Evolutionary conservation across 1,140 invertebrate genomes (phyloP).

Genomic region (Panonychus citri): DNA sequence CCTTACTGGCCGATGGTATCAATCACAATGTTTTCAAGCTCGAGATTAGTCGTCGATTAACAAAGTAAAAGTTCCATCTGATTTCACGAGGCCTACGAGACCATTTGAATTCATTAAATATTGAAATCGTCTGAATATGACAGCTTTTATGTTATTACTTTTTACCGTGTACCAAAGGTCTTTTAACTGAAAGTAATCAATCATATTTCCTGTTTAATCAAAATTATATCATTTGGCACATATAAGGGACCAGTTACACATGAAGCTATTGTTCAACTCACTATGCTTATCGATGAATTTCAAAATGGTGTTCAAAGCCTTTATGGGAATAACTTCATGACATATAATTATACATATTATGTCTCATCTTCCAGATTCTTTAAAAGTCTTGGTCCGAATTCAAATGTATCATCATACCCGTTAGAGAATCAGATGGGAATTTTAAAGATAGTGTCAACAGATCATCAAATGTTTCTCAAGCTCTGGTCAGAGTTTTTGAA

Average conservation of each 20-base stretch:
- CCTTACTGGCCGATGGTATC: background rate
- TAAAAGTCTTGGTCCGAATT: background rate
- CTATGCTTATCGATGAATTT: background rate
- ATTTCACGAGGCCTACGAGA: background rate
- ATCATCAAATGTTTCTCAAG: too few species aligned
- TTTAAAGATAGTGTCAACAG: too few species aligned
- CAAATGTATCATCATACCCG: background rate
- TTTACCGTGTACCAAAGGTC: background rate
- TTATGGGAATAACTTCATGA: background rate
- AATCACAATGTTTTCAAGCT: background rate
- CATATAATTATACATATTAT: background rate
- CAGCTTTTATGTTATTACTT: background rate
- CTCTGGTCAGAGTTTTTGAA: too few species aligned
- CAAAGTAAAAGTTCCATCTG: background rate
- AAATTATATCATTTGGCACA: background rate
- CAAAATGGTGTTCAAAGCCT: background rate
- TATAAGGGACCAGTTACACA: background rate
- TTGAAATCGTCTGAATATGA: background rate
- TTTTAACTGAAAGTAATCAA: background rate
- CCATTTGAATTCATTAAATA: background rate
- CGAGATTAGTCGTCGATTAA: background rate
- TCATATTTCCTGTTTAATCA: background rate
- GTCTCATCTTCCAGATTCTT: background rate
- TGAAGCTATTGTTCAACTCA: background rate
- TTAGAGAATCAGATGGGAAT: background rate